These are phyloP conservation scores for Pseudochirops corinnae DNA, from an alignment of 2,797 vertebrate genomes.

Conservation along the genomic window DNA sequence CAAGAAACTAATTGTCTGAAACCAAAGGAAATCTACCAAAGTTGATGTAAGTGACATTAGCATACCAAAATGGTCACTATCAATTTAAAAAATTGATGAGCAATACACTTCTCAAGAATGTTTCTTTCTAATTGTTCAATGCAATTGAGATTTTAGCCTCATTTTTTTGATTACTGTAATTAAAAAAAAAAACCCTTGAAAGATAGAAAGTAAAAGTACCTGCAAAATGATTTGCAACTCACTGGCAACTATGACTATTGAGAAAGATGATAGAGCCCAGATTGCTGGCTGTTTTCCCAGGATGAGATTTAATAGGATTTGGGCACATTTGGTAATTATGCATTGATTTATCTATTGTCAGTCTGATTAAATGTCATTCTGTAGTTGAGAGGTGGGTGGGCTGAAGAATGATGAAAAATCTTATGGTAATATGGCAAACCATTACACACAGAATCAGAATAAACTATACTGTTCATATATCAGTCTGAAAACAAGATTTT, in stretches of 20 bases:
- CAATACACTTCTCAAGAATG: neutral
- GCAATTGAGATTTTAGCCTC: slow-evolving; percentile 35
- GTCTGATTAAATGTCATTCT: slow-evolving; percentile 59
- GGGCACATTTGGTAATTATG: slow-evolving; percentile 35
- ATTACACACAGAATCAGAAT: slow-evolving; percentile 37
- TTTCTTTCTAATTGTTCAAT: slow-evolving; percentile 49
- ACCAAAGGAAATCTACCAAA: slow-evolving; percentile 5
- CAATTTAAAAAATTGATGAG: slow-evolving; percentile 6
- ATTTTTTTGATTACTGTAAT: slow-evolving; percentile 55
- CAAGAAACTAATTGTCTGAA: slow-evolving; percentile 18
- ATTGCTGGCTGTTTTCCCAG: slow-evolving; percentile 45
- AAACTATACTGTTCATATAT: slow-evolving; percentile 17
- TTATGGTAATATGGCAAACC: slow-evolving; percentile 41
- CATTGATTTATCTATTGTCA: slow-evolving; percentile 51
- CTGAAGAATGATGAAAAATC: slow-evolving; percentile 35
- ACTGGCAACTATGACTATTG: slow-evolving; percentile 10
- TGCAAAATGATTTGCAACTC: slow-evolving; percentile 45
- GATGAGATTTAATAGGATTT: slow-evolving; percentile 32
- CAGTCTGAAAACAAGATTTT: slow-evolving; percentile 46
- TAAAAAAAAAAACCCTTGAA: slow-evolving; percentile 50
- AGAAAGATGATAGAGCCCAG: slow-evolving; percentile 47
- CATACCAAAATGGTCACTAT: slow-evolving; percentile 21
- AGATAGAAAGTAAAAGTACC: slow-evolving; percentile 25
- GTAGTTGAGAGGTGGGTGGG: slow-evolving; percentile 27
- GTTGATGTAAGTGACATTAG: slow-evolving; percentile 20